Evolutionary conservation across 2,888 invertebrate species (phyloP), one percentile per base, ranked within the genome.

Genomic region (Helicoverpa assulta): DNA sequence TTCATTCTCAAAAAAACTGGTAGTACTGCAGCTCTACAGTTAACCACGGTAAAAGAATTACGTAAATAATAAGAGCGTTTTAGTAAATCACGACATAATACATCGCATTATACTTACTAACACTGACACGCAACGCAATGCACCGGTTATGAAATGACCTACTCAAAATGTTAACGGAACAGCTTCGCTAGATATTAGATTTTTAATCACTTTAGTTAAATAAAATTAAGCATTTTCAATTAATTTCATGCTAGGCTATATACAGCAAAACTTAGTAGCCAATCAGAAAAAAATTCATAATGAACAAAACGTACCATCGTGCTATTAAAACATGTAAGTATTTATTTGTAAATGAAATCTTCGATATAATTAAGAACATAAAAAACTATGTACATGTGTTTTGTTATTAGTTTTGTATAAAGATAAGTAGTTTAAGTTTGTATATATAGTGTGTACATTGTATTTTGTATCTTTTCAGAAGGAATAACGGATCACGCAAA

Each of bases 121-220:
- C 8, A 33, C 33, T 14, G 50, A 53, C 63, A 66, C 59, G 83
- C 78, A 82, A 66, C 59, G 83, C 78, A 82, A 82, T 53, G 83
- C 78, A 77, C 78, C n/a, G 19, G 51, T 78, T 78, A 62, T 58
- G 56, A 80, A 68, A 78, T 68, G 16, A 47, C 47, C 47, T 56
- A 55, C 50, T 19, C 7, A 80, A 80, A 26, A 82, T 80, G 73
- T 79, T 78, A 79, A 64, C 60, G 43, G 62, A 61, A 52, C 33
- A 57, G 68, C 16, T 5, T 47, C 6, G 70, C 53, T 43, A 21
- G 40, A 19, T 19, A 64, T 70, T 67, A 29, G 21, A 37, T 51
- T 80, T 16, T 56, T 59, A 54, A 81, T 62, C 26, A 47, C 62
- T 16, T 19, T 50, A 62, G 65, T 62, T 56, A 65, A 70, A 74